These are phyloP conservation scores for Laothoe populi DNA, from an alignment of 2,888 invertebrate species.

Conservation along the genomic window DNA sequence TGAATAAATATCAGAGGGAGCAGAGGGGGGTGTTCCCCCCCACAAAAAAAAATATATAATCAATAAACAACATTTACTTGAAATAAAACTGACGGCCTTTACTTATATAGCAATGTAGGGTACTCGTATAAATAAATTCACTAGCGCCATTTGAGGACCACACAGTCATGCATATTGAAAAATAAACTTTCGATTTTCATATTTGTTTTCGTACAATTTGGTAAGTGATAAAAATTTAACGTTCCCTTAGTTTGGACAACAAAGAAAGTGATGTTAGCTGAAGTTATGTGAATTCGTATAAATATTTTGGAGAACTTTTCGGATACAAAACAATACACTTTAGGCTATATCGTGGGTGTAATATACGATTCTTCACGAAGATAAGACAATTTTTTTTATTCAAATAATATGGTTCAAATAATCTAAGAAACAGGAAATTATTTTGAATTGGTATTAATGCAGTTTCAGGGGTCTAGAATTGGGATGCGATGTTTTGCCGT, in stretches of 20 bases:
- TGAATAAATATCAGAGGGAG: too few species aligned
- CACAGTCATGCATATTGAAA: slow-evolving; percentile 7
- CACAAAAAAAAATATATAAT: too few species aligned
- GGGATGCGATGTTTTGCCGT: too few species aligned
- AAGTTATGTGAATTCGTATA: not conserved
- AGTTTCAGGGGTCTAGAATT: too few species aligned
- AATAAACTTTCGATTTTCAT: slow-evolving; percentile 8
- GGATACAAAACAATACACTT: not conserved
- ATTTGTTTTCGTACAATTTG: slow-evolving; percentile 4
- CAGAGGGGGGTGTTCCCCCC: too few species aligned
- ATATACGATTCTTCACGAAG: too few species aligned
- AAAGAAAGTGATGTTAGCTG: slow-evolving; percentile 7
- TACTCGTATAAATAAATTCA: not conserved
- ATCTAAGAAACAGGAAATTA: too few species aligned
- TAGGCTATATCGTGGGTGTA: not conserved
- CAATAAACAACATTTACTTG: too few species aligned
- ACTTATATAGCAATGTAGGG: slow-evolving; percentile 2
- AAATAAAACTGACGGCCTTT: not conserved
- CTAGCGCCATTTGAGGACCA: not conserved
- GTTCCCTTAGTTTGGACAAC: not conserved
- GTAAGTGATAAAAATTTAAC: slow-evolving; percentile 1
- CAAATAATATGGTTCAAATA: too few species aligned
- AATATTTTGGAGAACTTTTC: not conserved
- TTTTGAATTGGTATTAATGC: too few species aligned
- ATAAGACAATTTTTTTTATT: too few species aligned